These are phyloP conservation scores for Balanococcus diminutus DNA, from an alignment of 2,888 invertebrate genomes.

Conservation along the genomic window DNA sequence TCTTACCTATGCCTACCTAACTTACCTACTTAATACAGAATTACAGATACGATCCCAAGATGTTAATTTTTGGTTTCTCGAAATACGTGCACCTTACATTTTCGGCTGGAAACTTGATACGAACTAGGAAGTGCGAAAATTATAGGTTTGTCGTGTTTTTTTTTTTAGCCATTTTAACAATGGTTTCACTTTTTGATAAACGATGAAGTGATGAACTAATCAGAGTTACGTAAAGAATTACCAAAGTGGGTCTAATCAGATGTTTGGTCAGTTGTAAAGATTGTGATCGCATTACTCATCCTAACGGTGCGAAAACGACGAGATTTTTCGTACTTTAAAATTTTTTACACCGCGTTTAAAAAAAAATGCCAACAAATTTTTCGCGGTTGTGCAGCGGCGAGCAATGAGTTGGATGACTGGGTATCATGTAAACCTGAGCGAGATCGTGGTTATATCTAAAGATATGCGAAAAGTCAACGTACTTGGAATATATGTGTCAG, in stretches of 20 bases:
- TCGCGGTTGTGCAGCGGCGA: neutral
- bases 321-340: neutral
- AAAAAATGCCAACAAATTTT: conserved; percentile 11
- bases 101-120: neutral
- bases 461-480: neutral
- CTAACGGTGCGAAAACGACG: neutral
- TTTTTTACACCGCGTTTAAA: no score
- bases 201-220: conserved; percentile 41
- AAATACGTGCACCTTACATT: neutral
- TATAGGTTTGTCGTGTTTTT: conserved; percentile 23
- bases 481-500: neutral
- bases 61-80: neutral
- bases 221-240: conserved; percentile 26
- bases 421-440: no score
- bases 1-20: no score
- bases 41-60: no score
- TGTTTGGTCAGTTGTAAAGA: conserved; percentile 9
- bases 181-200: conserved; percentile 34
- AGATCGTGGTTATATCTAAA: neutral
- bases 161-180: neutral
- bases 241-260: conserved; percentile 32
- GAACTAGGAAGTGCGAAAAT: neutral
- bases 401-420: neutral
- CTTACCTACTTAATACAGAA: no score
- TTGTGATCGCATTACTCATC: conserved; percentile 13